These are phyloP conservation scores for Hydrocynus forskahlii DNA, from an alignment of 2,797 vertebrate species.

Conservation along the genomic window DNA sequence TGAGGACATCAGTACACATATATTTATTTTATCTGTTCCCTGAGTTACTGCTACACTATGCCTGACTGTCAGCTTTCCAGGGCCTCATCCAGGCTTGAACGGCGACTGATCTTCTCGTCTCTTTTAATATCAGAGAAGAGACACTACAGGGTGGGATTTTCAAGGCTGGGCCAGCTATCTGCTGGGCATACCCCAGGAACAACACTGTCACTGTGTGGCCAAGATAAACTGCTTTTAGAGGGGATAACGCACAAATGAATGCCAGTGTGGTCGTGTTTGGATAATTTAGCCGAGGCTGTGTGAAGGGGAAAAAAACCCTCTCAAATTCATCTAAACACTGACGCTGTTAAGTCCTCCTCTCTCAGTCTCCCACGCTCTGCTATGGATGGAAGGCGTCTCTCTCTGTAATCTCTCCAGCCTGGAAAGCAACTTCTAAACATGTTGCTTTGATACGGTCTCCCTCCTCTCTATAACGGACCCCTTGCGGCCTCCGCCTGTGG, in stretches of 20 bases:
- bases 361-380: slow-evolving; percentile 67
- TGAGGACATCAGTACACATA: not conserved
- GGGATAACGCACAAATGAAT: slow-evolving; percentile 74
- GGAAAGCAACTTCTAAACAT: slow-evolving; percentile 40
- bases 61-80: slow-evolving; percentile 52
- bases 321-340: slow-evolving; percentile 75
- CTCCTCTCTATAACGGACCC: slow-evolving; percentile 30
- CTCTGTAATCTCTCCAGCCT: slow-evolving; percentile 28
- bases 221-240: slow-evolving; percentile 66
- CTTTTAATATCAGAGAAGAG: slow-evolving; percentile 71
- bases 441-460: slow-evolving; percentile 35
- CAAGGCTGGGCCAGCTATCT: slow-evolving; percentile 72
- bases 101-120: slow-evolving; percentile 67
- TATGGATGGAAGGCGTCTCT: slow-evolving; percentile 2
- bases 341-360: slow-evolving; percentile 60
- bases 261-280: slow-evolving; percentile 78
- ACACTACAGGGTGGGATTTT: slow-evolving; percentile 72
- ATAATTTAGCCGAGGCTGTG: slow-evolving; percentile 72
- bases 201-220: slow-evolving; percentile 79
- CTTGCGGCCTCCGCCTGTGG: slow-evolving; percentile 19
- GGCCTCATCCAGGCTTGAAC: slow-evolving; percentile 64
- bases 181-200: slow-evolving; percentile 71
- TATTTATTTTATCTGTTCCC: slow-evolving; percentile 41
- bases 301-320: slow-evolving; percentile 63
- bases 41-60: slow-evolving; percentile 56